These are phyloP conservation scores for Sebastes trivittatus DNA, from an alignment of 2,797 vertebrate species.

Conservation along the genomic window DNA sequence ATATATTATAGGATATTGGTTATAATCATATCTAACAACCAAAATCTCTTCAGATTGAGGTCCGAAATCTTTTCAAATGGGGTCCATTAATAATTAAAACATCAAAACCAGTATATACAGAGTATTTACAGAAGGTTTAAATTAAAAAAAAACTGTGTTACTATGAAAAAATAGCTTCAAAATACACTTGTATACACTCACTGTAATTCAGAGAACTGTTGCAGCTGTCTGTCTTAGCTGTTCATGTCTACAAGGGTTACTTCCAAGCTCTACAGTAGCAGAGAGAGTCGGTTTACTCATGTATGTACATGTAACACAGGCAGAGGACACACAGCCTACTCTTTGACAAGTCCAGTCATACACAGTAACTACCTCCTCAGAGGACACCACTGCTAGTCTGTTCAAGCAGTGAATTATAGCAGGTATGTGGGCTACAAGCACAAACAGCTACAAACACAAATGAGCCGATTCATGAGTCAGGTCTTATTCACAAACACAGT, in stretches of 20 bases:
- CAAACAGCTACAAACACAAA: constrained; percentile 22
- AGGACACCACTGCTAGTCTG: constrained; percentile 16
- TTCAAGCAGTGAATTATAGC: constrained; percentile 13
- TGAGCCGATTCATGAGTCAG: background rate
- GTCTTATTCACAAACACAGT: background rate
- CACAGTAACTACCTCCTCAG: constrained; percentile 33
- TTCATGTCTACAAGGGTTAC: background rate
- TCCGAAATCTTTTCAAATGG: too few species aligned
- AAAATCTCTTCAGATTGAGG: too few species aligned
- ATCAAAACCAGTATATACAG: background rate
- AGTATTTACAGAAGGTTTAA: background rate
- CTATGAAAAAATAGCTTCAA: background rate
- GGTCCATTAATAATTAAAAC: background rate
- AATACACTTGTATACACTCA: background rate
- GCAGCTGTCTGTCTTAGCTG: background rate
- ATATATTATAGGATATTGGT: too few species aligned
- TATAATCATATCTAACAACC: too few species aligned
- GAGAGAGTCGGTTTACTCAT: background rate
- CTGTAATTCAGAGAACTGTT: background rate
- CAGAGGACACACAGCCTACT: constrained; percentile 22
- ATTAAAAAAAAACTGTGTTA: background rate
- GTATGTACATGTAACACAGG: constrained; percentile 22
- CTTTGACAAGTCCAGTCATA: constrained; percentile 27
- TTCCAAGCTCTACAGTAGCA: background rate
- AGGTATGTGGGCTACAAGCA: constrained; percentile 8